Conservation (phyloP, 2,113 vertebrate genomes). For the Acrocephalus kingi region DNA sequence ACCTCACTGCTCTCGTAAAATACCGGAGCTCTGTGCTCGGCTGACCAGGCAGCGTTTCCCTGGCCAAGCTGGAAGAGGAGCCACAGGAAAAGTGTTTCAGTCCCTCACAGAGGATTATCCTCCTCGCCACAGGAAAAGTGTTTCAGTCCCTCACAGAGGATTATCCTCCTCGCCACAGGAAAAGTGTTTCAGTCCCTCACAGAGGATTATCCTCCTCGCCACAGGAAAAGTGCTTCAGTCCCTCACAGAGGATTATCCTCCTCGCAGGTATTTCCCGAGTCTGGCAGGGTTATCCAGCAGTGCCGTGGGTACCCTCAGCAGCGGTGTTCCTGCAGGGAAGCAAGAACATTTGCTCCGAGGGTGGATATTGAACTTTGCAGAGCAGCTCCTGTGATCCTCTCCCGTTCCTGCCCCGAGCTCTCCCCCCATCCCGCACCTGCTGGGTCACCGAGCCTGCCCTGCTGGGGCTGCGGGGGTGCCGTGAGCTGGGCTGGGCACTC, state of each 20-base stretch:
- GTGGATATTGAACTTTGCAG: background rate
- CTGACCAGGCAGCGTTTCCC: background rate
- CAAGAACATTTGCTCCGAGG: background rate
- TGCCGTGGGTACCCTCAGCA: background rate
- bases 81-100: background rate
- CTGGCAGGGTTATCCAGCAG: constrained; percentile 2
- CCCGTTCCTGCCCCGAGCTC: background rate
- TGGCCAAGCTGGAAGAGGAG: background rate
- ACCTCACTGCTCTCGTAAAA: background rate
- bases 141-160: background rate
- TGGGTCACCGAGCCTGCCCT: background rate
- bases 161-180: background rate
- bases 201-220: background rate
- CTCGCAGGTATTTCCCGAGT: background rate
- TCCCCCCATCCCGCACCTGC: background rate
- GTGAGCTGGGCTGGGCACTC: background rate
- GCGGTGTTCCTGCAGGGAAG: background rate
- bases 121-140: background rate
- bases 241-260: background rate
- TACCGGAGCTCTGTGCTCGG: background rate
- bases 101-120: no score
- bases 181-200: background rate
- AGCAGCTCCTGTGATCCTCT: background rate
- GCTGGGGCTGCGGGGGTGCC: background rate
- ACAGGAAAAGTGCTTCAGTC: background rate